These are phyloP conservation scores for Embiotoca jacksoni DNA, from an alignment of 2,113 vertebrate genomes.

Conservation along the genomic window DNA sequence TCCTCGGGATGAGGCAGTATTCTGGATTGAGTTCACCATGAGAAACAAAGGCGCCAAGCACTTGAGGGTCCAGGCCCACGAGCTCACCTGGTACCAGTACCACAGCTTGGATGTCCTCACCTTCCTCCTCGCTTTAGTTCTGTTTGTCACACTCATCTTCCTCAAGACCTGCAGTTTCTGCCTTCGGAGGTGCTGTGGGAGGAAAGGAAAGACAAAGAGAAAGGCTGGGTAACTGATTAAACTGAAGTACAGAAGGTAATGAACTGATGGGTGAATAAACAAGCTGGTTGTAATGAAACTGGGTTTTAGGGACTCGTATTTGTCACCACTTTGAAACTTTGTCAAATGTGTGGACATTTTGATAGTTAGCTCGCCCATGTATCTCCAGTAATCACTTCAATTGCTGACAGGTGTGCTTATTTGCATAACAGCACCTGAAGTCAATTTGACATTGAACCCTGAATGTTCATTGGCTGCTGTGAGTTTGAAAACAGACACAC, in stretches of 20 bases:
- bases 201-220: constrained; percentile 23
- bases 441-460: constrained; percentile 5
- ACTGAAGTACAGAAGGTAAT: background rate
- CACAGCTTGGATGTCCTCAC: constrained; percentile 89
- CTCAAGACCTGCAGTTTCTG: constrained; percentile 83
- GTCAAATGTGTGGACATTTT: too few species aligned
- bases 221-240: constrained; percentile 55
- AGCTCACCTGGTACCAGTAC: constrained; percentile 93
- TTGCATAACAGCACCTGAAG: constrained; percentile 14
- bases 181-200: constrained; percentile 69
- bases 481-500: background rate
- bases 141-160: constrained; percentile 67
- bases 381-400: background rate
- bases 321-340: too few species aligned
- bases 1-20: constrained; percentile 88
- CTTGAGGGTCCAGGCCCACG: constrained; percentile 86
- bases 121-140: constrained; percentile 80
- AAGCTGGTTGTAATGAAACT: rapidly evolving
- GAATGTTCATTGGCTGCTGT: constrained; percentile 32
- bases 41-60: constrained; percentile 92
- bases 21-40: constrained; percentile 95
- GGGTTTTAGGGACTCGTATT: too few species aligned
- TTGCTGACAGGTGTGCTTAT: constrained; percentile 18
- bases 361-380: too few species aligned
- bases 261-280: background rate